Evolutionary conservation across 2,797 vertebrate species (phyloP), one percentile per base, ranked within the genome.

Genomic region (Margarornis squamiger): DNA sequence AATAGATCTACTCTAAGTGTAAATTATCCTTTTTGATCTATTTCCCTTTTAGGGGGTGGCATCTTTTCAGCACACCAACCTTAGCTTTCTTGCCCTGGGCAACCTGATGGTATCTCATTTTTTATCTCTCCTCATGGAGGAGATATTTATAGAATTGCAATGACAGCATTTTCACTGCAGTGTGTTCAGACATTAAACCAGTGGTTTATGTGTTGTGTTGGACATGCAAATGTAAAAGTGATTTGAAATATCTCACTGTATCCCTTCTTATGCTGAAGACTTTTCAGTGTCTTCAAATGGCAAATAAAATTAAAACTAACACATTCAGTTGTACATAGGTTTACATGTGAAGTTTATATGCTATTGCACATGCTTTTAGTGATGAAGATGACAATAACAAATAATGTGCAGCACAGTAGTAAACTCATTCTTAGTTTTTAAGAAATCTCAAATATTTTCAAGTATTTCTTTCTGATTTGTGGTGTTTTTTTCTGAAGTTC

Each of bases 281-380:
- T 90, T 92, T 95, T 86, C 34, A 3, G 3, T 48, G 21, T 79
- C 72, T 87, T 87, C 24, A 48, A 66, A 73, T 63, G 29, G 26
- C 76, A 89, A 94, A 93, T 93, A 78, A 72, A 88, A 89, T 82
- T 66, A 43, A 80, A 90, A 72, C 7, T 7, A 80, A 52, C 24
- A 29, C 32, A 39, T 67, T 70, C 26, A 72, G 17, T 78, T 87
- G 4, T n/a, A 46, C 21, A 29, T 70, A 55, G 46, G 17, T 57
- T 94, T 84, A 38, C 15, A 4, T n/a, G 5, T 74, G 34, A 82
- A 52, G 15, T 66, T 87, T 76, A 27, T 39, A 22, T 26, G 48
- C 19, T 30, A 18, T 34, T 67, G 43, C 30, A 59, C 32, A 9
- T 66, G 24, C 30, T 75, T 74, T 81, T 66, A 36, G 34, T 66